Evolutionary conservation across 1,140 invertebrate genomes (phyloP).

Genomic region (Apis florea): DNA sequence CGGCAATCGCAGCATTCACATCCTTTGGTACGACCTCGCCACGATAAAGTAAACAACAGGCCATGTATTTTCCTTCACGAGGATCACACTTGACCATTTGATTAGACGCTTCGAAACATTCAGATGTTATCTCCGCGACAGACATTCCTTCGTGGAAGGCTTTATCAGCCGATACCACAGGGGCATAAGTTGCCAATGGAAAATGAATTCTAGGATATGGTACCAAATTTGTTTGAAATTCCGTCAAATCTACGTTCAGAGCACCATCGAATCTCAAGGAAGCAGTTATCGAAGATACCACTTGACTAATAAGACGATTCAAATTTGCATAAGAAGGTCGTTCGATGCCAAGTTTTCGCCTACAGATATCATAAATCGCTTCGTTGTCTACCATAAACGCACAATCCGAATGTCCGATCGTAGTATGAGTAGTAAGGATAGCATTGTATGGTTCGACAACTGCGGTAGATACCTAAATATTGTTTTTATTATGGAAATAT

Average conservation of each 20-base stretch:
- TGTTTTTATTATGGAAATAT: neutral
- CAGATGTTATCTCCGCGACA: conserved; percentile 61
- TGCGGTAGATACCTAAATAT: conserved; percentile 57
- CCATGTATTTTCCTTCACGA: conserved; percentile 84
- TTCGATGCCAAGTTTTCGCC: conserved; percentile 59
- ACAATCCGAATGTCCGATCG: conserved; percentile 60
- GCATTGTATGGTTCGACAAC: conserved; percentile 63
- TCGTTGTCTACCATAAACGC: conserved; percentile 65
- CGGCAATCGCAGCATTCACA: conserved; percentile 85
- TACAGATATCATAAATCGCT: conserved; percentile 62
- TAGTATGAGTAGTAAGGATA: conserved; percentile 59
- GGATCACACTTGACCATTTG: conserved; percentile 66
- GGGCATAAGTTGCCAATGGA: conserved; percentile 56
- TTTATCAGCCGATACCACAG: conserved; percentile 58
- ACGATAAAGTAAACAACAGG: conserved; percentile 79
- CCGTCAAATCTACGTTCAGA: conserved; percentile 59
- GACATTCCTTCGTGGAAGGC: conserved; percentile 63
- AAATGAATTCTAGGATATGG: conserved; percentile 63
- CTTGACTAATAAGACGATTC: conserved; percentile 62
- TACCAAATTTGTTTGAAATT: conserved; percentile 62
- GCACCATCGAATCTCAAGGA: conserved; percentile 62
- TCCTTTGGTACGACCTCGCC: conserved; percentile 76
- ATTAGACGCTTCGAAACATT: conserved; percentile 60
- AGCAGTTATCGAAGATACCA: conserved; percentile 61
- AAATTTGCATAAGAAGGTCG: conserved; percentile 58